These are phyloP conservation scores for Dilophus febrilis DNA, from an alignment of 2,888 invertebrate genomes.

Conservation along the genomic window DNA sequence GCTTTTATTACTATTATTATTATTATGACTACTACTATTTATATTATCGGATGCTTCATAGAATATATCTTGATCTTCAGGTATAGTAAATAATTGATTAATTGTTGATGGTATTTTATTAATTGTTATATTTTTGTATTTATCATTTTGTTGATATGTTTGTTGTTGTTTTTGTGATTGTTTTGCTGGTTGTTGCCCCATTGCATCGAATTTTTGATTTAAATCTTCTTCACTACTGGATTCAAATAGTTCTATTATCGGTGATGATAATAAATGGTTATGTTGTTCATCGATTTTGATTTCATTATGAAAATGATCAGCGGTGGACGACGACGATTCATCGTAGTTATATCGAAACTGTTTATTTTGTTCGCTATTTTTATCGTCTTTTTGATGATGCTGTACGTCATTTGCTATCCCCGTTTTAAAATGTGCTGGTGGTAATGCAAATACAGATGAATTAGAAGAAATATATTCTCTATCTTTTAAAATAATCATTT, in stretches of 20 bases:
- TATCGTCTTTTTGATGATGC: background rate
- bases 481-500: too few species aligned
- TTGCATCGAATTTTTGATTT: background rate
- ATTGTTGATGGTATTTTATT: background rate
- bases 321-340: background rate
- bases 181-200: conserved; percentile 1
- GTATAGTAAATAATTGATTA: background rate
- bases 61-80: background rate
- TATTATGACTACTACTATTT: too few species aligned
- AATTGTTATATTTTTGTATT: background rate
- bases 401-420: background rate
- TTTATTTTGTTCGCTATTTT: conserved; percentile 2
- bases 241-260: background rate
- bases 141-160: background rate
- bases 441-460: too few species aligned
- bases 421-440: background rate
- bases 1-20: too few species aligned
- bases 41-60: background rate
- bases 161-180: background rate
- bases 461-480: too few species aligned
- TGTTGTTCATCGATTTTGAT: background rate
- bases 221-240: background rate
- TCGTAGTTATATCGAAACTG: background rate
- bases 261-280: background rate
- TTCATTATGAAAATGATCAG: background rate